Evolutionary conservation across 2,888 invertebrate species (phyloP).

Genomic region (Cyaniris semiargus): DNA sequence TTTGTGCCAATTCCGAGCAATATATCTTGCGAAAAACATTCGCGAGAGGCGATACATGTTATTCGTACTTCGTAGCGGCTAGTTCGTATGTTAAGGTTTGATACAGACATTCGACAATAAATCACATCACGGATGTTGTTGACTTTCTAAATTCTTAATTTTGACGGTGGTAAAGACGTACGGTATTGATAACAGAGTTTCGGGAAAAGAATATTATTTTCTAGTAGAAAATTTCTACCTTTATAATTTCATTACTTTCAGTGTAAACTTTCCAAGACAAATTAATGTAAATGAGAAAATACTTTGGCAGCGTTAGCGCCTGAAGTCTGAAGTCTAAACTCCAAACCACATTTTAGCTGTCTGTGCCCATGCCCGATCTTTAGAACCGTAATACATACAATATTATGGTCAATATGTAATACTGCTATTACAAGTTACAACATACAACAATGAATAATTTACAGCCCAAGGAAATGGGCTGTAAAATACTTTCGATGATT

Average conservation of each 20-base stretch:
- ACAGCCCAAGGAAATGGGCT: not conserved
- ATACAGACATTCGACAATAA: not conserved
- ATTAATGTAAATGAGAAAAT: not conserved
- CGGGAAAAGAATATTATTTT: no score
- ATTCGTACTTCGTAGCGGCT: not conserved
- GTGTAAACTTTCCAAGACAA: not conserved
- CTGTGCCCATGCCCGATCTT: not conserved
- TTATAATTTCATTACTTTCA: not conserved
- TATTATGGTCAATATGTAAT: not conserved
- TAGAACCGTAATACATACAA: not conserved
- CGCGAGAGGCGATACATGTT: conserved; percentile 1
- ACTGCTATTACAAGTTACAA: not conserved
- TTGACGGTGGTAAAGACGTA: not conserved
- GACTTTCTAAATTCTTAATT: not conserved
- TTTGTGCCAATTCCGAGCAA: conserved; percentile 26
- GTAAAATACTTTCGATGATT: no score
- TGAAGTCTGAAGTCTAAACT: not conserved
- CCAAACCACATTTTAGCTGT: not conserved
- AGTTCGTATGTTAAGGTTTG: not conserved
- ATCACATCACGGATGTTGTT: not conserved
- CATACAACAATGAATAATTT: no score
- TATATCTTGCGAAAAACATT: conserved; percentile 9
- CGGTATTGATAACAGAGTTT: not conserved
- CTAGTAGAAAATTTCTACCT: no score
- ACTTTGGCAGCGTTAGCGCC: not conserved